phyloP scores from a whole-genome alignment of 2,888 invertebrate genomes.

The Mayetiola destructor region DNA sequence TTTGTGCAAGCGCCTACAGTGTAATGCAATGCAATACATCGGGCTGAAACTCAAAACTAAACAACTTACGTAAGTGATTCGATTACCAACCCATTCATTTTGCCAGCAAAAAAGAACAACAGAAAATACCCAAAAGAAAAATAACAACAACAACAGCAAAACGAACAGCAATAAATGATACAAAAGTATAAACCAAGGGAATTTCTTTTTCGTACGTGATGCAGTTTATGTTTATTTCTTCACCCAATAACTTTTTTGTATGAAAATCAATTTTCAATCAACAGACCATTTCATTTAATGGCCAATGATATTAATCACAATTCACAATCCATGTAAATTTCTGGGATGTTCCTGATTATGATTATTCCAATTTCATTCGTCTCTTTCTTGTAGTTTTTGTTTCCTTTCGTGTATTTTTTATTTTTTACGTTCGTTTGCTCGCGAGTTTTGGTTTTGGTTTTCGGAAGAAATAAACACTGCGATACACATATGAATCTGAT shows the following conservation, averaged over 20 bases:
- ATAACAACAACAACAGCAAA: not conserved
- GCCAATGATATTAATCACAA: not conserved
- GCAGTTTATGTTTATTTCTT: slow-evolving; percentile 4
- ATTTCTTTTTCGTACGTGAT: slow-evolving; percentile 10
- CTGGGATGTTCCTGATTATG: too few relatives aligned
- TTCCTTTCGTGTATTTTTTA: too few relatives aligned
- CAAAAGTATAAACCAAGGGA: not conserved
- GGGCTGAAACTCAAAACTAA: not conserved
- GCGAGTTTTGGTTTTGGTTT: too few relatives aligned
- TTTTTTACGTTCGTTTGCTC: too few relatives aligned
- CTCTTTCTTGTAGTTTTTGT: too few relatives aligned
- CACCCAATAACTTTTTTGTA: not conserved
- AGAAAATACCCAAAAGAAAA: too few relatives aligned
- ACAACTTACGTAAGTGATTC: slow-evolving; percentile 9
- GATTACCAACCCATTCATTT: slow-evolving; percentile 13
- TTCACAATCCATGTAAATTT: too few relatives aligned
- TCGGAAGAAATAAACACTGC: too few relatives aligned
- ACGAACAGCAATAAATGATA: not conserved
- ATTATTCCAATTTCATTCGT: too few relatives aligned
- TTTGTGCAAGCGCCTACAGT: not conserved
- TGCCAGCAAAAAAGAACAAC: slow-evolving; percentile 5
- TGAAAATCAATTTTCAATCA: slow-evolving; percentile 6
- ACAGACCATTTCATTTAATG: slow-evolving; percentile 5
- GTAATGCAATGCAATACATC: not conserved
- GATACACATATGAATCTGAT: too few relatives aligned